Conservation (phyloP, 2,888 invertebrate species). For the Prosopocoilus inquinatus region DNA sequence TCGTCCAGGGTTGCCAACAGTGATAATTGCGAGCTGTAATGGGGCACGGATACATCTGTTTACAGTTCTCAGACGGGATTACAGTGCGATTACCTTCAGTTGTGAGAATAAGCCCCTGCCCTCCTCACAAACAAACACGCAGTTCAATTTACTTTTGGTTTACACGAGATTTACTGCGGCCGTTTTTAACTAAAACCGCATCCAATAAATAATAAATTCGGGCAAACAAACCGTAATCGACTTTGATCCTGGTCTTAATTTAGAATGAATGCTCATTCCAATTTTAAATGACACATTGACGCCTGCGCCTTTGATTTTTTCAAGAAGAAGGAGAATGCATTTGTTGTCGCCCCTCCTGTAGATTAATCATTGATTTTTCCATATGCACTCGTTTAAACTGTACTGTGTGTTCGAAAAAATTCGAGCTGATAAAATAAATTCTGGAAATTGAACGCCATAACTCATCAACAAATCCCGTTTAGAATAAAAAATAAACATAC, state of each 20-base stretch:
- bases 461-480: too few relatives aligned
- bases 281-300: too few relatives aligned
- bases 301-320: too few relatives aligned
- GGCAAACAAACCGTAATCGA: neutral
- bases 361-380: too few relatives aligned
- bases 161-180: slow-evolving; percentile 11
- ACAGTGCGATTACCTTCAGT: slow-evolving; percentile 33
- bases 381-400: too few relatives aligned
- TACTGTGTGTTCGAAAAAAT: too few relatives aligned
- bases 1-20: slow-evolving; percentile 30
- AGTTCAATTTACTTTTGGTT: slow-evolving; percentile 26
- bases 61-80: slow-evolving; percentile 38
- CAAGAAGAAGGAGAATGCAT: too few relatives aligned
- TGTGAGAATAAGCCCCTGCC: slow-evolving; percentile 19
- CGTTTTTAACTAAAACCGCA: slow-evolving; percentile 3
- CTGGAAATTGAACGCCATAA: too few relatives aligned
- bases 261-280: neutral
- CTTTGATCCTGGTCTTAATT: neutral
- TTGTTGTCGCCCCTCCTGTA: too few relatives aligned
- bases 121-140: slow-evolving; percentile 21
- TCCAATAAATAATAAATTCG: neutral
- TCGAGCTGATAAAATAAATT: too few relatives aligned
- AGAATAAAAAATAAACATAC: too few relatives aligned
- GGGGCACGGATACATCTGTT: slow-evolving; percentile 38
- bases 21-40: slow-evolving; percentile 38